phyloP scores from a whole-genome alignment of 2,797 vertebrate genomes.

The Rhinoraja longicauda region DNA sequence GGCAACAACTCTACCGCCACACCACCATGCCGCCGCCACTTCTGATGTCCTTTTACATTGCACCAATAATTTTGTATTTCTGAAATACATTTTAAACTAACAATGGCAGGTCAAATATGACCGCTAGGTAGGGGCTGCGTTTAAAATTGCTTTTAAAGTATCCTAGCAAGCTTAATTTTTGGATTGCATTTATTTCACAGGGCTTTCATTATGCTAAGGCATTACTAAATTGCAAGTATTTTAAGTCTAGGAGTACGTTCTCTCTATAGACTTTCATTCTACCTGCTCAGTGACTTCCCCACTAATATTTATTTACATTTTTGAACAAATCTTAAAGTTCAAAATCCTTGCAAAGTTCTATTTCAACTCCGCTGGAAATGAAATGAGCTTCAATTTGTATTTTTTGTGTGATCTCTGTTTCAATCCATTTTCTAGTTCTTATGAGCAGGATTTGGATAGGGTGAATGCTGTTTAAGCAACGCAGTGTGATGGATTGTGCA shows the following conservation, averaged over 20 bases:
- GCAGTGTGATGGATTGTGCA: not conserved
- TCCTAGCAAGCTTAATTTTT: not conserved
- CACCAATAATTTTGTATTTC: not conserved
- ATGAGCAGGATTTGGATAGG: no score
- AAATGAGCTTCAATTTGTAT: constrained; percentile 8
- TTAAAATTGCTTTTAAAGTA: not conserved
- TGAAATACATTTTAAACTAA: not conserved
- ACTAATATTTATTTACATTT: not conserved
- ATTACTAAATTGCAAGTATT: no score
- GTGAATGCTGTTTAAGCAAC: not conserved
- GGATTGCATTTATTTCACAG: not conserved
- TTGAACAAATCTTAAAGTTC: not conserved
- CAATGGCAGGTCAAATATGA: not conserved
- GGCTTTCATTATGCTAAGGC: no score
- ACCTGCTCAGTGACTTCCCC: not conserved
- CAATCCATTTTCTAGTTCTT: not conserved
- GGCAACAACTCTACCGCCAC: no score
- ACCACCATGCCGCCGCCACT: no score
- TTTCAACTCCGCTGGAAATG: not conserved
- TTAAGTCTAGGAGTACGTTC: not conserved
- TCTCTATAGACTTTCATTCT: not conserved
- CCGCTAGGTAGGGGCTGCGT: not conserved
- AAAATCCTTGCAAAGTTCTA: not conserved
- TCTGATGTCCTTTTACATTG: not conserved
- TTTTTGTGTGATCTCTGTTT: constrained; percentile 12